Evolutionary conservation across 2,888 invertebrate genomes (phyloP).

Genomic region (Phorcus lineatus): DNA sequence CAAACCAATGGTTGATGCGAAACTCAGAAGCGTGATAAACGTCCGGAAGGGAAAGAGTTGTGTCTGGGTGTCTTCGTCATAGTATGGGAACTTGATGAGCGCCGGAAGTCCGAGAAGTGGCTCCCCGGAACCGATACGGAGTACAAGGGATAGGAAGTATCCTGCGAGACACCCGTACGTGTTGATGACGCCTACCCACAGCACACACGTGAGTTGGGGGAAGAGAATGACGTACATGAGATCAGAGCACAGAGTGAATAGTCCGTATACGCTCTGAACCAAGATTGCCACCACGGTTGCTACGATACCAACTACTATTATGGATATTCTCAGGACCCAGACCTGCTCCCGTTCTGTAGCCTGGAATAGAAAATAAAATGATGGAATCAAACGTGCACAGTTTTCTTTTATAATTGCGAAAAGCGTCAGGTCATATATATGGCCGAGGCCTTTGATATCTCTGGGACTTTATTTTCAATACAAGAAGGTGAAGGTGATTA

Average conservation of each 20-base stretch:
- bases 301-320: slow-evolving; percentile 44
- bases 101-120: slow-evolving; percentile 81
- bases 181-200: slow-evolving; percentile 46
- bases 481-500: too few species aligned
- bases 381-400: too few species aligned
- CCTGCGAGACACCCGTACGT: slow-evolving; percentile 53
- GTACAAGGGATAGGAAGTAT: slow-evolving; percentile 84
- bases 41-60: slow-evolving; percentile 46
- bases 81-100: slow-evolving; percentile 38
- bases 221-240: slow-evolving; percentile 59
- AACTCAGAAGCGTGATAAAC: slow-evolving; percentile 38
- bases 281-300: slow-evolving; percentile 51
- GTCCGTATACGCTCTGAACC: slow-evolving; percentile 52
- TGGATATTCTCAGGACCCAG: slow-evolving; percentile 54
- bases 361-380: slow-evolving; percentile 32
- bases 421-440: too few species aligned
- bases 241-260: slow-evolving; percentile 56
- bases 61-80: slow-evolving; percentile 23
- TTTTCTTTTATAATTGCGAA: too few species aligned
- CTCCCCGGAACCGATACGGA: slow-evolving; percentile 90
- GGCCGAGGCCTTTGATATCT: too few species aligned
- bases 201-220: slow-evolving; percentile 55
- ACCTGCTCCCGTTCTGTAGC: slow-evolving; percentile 51
- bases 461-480: too few species aligned
- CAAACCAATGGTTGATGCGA: slow-evolving; percentile 22